Evolutionary conservation across 2,888 invertebrate genomes (phyloP), one percentile per base, ranked within the genome.

Genomic region (Athripsodes cinereus): DNA sequence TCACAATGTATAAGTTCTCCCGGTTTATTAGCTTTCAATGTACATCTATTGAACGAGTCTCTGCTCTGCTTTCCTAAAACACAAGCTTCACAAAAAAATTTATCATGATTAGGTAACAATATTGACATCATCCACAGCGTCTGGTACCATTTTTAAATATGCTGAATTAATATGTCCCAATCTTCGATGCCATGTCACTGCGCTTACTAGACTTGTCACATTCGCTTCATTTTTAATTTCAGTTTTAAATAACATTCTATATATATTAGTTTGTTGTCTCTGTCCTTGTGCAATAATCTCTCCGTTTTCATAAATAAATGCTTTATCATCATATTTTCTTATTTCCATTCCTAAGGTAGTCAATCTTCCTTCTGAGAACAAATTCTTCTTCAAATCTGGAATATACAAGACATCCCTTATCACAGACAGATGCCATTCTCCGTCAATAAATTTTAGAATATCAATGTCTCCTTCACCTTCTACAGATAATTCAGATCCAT

Each of bases 1-100:
- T 60, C 60, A 2, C 40, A 35, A 18, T 55, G 50, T 8, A 55
- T 34, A 31, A 55, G 6, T 51, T 57, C 48, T 22, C 46, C 46
- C 5, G 46, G 46, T 46, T 18, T 46, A 5, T 11, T 16, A 18
- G 13, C 18, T 46, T 6, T 16, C 46, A 18, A 18, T 46, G 18
- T 16, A 18, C 16, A 46, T 18, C 18, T 11, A 6, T 46, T 13
- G 46, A 46, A 46, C 18, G 46, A 18, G 13, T 16, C 16, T 46
- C 46, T 46, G 46, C 18, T 11, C 46, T 46, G 46, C 18, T 46
- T 46, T 16, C 16, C 46, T 6, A 16, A 46, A 11, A 46, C 46
- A 46, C 46, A 46, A 16, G 46, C 46, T 46, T 46, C 46, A 18
- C 46, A 46, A 18, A 46, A 46, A 6, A 16, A 13, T 11, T 46